Evolutionary conservation across 1,140 invertebrate genomes (phyloP).

Genomic region (Ceratina japonica): DNA sequence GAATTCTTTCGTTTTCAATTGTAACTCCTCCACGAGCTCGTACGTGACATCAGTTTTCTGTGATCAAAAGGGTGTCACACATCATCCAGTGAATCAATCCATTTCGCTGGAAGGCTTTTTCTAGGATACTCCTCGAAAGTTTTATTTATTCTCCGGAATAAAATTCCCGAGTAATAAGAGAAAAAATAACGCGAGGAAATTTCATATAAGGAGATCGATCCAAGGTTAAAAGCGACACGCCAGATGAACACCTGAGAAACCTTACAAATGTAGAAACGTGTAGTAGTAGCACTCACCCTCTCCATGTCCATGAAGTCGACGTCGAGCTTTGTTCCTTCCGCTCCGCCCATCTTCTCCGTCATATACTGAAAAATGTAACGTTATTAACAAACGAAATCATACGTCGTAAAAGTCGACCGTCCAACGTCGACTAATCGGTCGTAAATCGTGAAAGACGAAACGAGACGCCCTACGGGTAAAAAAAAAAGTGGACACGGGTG

Average conservation of each 20-base stretch:
- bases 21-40: conserved; percentile 96
- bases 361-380: conserved; percentile 90
- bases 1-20: conserved; percentile 98
- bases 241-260: conserved; percentile 6
- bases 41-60: conserved; percentile 98
- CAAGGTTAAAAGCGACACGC: conserved; percentile 14
- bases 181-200: neutral
- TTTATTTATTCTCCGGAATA: neutral
- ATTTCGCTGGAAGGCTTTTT: neutral
- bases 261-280: neutral
- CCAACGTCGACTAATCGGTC: no score
- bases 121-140: no score
- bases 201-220: conserved; percentile 5
- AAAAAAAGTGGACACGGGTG: no score
- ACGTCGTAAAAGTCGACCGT: no score
- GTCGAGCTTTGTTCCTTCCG: conserved; percentile 99
- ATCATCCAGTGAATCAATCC: neutral
- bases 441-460: no score
- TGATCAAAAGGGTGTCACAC: conserved; percentile 65
- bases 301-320: conserved; percentile 99
- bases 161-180: neutral
- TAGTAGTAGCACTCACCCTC: conserved; percentile 86
- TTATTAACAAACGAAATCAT: no score
- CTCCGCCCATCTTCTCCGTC: conserved; percentile 99
- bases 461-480: no score